A percentile compares a stretch with the other conserved stretches of the same genome.
phyloP scores from a whole-genome alignment of 2,113 vertebrate genomes.

The Bubo scandiacus region DNA sequence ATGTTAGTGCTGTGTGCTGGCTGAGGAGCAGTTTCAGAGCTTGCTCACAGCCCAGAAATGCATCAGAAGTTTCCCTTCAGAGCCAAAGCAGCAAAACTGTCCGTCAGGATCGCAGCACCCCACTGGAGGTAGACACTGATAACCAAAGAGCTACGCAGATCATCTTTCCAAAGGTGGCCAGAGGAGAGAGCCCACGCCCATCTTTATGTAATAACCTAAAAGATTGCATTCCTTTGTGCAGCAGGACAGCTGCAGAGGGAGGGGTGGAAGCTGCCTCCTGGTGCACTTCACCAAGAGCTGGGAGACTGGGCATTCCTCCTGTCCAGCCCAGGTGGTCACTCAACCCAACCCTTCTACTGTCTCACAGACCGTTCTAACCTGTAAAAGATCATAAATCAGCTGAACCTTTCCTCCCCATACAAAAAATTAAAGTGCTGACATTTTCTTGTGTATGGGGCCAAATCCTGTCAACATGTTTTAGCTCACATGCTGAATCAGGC shows the following conservation, averaged over 20 bases:
- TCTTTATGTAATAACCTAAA: slow-evolving; percentile 38
- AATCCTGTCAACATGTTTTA: slow-evolving; percentile 28
- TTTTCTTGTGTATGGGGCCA: not conserved
- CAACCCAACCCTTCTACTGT: not conserved
- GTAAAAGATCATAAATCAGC: not conserved
- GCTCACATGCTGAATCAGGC: slow-evolving; percentile 45
- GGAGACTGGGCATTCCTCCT: not conserved
- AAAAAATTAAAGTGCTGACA: not conserved
- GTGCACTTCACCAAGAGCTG: not conserved
- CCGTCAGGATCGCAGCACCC: not conserved
- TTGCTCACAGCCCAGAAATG: not conserved
- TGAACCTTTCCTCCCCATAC: not conserved
- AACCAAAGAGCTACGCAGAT: fast-evolving
- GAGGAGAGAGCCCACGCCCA: not conserved
- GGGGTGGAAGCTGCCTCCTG: not conserved
- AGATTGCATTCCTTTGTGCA: slow-evolving; percentile 37
- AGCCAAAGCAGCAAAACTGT: not conserved
- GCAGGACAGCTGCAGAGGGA: not conserved
- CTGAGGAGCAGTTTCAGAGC: not conserved
- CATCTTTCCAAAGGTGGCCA: not conserved
- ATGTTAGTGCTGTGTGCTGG: not conserved
- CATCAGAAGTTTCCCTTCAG: not conserved
- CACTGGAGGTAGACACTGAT: not conserved
- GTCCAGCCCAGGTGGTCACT: not conserved
- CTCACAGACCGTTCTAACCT: not conserved